These are phyloP conservation scores for Geodia barretti DNA, from an alignment of 37 sponge, comb jelly and placozoan genomes.

Conservation along the genomic window DNA sequence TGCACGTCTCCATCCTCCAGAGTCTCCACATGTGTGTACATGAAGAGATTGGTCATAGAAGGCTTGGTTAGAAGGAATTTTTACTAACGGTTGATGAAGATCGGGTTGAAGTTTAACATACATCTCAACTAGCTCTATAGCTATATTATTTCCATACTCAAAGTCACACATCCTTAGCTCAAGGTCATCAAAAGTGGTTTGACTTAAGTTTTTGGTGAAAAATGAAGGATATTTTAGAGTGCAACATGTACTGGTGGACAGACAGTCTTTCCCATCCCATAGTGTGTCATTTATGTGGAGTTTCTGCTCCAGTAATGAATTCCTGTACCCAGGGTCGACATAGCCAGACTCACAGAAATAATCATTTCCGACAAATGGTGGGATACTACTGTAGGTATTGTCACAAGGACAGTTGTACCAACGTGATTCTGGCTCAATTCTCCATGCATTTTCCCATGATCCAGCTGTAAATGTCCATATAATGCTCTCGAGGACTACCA, in stretches of 20 bases:
- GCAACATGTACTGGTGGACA: slow-evolving; percentile 11
- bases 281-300: slow-evolving; percentile 10
- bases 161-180: neutral
- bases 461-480: slow-evolving; percentile 25
- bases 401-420: slow-evolving; percentile 17
- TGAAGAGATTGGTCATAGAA: neutral
- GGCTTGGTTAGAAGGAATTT: no score
- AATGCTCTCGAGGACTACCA: slow-evolving; percentile 21
- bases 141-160: neutral
- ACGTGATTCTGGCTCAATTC: neutral
- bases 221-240: slow-evolving; percentile 7
- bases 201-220: neutral
- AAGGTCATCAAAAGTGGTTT: neutral
- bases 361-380: slow-evolving; percentile 22
- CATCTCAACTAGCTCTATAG: neutral
- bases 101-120: neutral
- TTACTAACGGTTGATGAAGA: neutral
- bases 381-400: neutral
- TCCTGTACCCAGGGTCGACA: neutral
- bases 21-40: slow-evolving; percentile 5
- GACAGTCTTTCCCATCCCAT: slow-evolving; percentile 32
- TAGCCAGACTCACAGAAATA: slow-evolving; percentile 32
- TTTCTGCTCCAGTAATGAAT: neutral
- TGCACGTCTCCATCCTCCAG: neutral
- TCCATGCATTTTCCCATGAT: neutral